Percentiles rank a stretch among this genome's conserved stretches.
phyloP scores from a whole-genome alignment of 2,888 invertebrate species.

The Mesorhabditis sp. region DNA sequence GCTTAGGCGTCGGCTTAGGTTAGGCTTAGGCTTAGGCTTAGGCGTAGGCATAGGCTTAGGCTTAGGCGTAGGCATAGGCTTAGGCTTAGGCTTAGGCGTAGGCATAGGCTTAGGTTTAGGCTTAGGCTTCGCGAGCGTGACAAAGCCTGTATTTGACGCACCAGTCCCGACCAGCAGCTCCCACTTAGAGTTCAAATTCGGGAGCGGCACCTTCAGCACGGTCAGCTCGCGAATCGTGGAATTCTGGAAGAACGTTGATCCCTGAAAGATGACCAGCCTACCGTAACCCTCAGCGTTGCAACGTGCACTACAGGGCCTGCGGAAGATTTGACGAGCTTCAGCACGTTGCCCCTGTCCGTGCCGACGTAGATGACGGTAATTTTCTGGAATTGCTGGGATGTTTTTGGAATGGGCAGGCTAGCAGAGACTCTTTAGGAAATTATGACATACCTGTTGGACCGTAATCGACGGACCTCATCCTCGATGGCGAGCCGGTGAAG shows the following conservation, averaged over 20 bases:
- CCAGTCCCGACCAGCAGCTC: neutral
- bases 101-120: neutral
- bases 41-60: neutral
- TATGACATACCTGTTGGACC: neutral
- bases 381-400: neutral
- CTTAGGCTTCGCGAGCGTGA: neutral
- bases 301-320: neutral
- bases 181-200: neutral
- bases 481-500: neutral
- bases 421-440: neutral
- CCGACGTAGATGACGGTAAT: neutral
- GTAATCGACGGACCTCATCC: neutral
- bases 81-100: neutral
- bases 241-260: slow-evolving; percentile 1
- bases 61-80: neutral
- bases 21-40: neutral
- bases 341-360: slow-evolving; percentile 1
- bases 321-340: neutral
- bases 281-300: neutral
- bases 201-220: neutral
- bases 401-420: neutral
- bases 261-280: neutral
- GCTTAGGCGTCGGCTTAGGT: neutral
- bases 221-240: neutral
- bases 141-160: neutral